Evolutionary conservation across 1,140 invertebrate genomes (phyloP), one percentile per base, ranked within the genome.

Genomic region (Batillaria attramentaria): DNA sequence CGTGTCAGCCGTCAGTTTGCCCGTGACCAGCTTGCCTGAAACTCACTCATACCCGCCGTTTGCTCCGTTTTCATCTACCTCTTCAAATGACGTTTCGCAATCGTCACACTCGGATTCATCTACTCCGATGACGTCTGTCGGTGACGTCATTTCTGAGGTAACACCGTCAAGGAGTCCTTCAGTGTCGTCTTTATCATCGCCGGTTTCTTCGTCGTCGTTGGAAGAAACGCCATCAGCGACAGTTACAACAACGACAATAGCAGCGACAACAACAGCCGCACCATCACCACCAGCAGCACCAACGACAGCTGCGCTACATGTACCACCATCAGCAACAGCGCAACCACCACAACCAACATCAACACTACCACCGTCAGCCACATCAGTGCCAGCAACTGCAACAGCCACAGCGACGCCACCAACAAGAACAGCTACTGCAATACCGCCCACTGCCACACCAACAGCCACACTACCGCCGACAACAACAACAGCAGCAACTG

Each of bases 341-440:
- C 8, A 42, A 74, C n/a, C 43, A 3, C 35, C 31, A 74, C 24
- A 42, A 33, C 6, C 72, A 57, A 57, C 72, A 13, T 54, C 46
- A 54, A 6, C 20, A 4, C 20, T n/a, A 31, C 33, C 46, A 46
- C 33, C 31, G 33, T 18, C 28, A 70, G 35, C 28, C 18, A 39
- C 28, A 39, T 54, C 46, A 31, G 31, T 39, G 16, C 5, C 68
- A 10, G 33, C 39, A 37, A 35, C 65, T 69, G 39, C 46, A 37
- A 35, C 74, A 24, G 46, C 74, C 35, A 60, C 74, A 62, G 31
- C 54, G 24, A 8, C 37, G 41, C 37, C 66, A 60, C 68, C 79
- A 46, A 28, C 33, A 70, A 42, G 13, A 76, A 24, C 31, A 77
- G 20, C 57, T 20, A 6, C 69, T 4, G 62, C 39, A 39, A 68